Base-by-base conservation (phyloP, 2,797 vertebrate species). In the Acanthurus tractus region DNA sequence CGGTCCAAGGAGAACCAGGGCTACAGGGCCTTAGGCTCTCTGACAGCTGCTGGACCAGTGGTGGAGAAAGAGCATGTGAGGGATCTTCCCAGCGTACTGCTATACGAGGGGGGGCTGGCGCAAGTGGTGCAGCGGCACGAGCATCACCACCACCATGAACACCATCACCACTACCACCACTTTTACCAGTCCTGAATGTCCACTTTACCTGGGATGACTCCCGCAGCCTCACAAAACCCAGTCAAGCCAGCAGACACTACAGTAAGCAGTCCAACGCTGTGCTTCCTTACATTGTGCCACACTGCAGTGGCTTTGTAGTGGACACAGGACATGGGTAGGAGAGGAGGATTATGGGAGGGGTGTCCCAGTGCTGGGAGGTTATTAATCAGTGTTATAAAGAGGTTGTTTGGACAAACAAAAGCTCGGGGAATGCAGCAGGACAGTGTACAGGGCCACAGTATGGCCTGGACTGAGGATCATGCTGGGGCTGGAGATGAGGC, bases 161-260 rank as follows among this genome's bases (percentile, higher is more conserved):
- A 99, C 83, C 98, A 99, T 88, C 98, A 99, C 95, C 98, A 99
- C 87, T 99, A 99, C 90, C 98, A 99, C 90, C 98, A 99, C 94
- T 98, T 99, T 87, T 99, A 99, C 94, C 97, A 99, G 95, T 97
- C 98, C 84, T 99, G 97, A 96, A 87, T 62, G 25, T 74, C 14
- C 8, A 15, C 14, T 50, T 25, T 57, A 76, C 42, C 63, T 14
- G 58, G 56, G 71, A 74, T 23, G 52, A 64, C 75, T 67, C 12
- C 56, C 38, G 42, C 40, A 63, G 23, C 42, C 70, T 56, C 67
- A 34, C 42, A 50, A 52, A 63, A 40, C 69, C 54, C 53, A 55
- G 48, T 29, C 61, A 22, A 48, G 65, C 56, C 70, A 67, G 66
- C 70, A 82, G 80, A 85, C 76, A 94, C 76, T 72, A 64, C 84